These are phyloP conservation scores for Nemotelus pantherinus DNA, from an alignment of 2,888 invertebrate species.

Conservation along the genomic window DNA sequence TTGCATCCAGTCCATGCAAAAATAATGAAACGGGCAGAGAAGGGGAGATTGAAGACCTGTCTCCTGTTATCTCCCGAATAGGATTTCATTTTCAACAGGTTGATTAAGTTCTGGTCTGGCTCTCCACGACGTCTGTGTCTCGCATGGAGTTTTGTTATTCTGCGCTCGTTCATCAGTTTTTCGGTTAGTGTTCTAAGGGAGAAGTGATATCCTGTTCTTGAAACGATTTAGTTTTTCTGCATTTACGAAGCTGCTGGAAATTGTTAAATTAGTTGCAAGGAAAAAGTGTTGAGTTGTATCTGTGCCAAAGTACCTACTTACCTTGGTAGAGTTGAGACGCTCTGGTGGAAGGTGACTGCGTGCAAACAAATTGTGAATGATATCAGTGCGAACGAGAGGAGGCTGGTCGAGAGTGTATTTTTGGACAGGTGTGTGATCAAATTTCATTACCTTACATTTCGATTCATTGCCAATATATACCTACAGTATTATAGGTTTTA, in stretches of 20 bases:
- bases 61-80: neutral
- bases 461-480: too few species aligned
- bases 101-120: constrained; percentile 44
- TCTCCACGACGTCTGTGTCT: constrained; percentile 15
- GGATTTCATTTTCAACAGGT: constrained; percentile 49
- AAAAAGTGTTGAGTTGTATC: too few species aligned
- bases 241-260: neutral
- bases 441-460: too few species aligned
- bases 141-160: neutral
- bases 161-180: constrained; percentile 6
- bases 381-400: neutral
- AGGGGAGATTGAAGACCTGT: constrained; percentile 13
- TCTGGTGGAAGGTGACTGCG: too few species aligned
- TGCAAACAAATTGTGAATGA: too few species aligned
- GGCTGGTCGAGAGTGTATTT: too few species aligned
- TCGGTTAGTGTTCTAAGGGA: neutral
- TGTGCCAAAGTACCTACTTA: too few species aligned
- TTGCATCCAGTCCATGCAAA: constrained; percentile 11
- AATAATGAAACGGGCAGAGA: constrained; percentile 6
- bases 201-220: neutral
- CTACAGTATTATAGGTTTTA: too few species aligned
- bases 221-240: neutral
- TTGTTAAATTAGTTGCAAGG: too few species aligned
- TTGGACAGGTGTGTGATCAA: too few species aligned
- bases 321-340: too few species aligned